A percentile compares a stretch with the other conserved stretches of the same genome.
Evolutionary conservation across 1,140 invertebrate species (phyloP).

Genomic region (Mactra quadrangularis): DNA sequence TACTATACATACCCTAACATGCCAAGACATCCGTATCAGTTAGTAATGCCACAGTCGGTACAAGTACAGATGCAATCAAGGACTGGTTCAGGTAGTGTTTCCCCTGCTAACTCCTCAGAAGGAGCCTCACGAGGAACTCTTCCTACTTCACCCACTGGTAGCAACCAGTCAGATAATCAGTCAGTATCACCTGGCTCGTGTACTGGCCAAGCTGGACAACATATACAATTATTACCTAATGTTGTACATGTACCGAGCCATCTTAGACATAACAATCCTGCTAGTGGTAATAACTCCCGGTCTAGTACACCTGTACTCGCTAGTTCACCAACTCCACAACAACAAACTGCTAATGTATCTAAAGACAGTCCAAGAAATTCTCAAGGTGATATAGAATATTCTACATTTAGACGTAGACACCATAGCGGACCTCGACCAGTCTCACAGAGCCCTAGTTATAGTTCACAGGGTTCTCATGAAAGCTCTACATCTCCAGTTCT

Average conservation of each 20-base stretch:
- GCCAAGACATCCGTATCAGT: slow-evolving; percentile 55
- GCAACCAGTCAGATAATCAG: slow-evolving; percentile 45
- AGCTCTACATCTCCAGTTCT: slow-evolving; percentile 54
- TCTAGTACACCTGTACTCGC: slow-evolving; percentile 66
- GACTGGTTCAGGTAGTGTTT: slow-evolving; percentile 50
- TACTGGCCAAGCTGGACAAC: slow-evolving; percentile 47
- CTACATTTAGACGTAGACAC: slow-evolving; percentile 25
- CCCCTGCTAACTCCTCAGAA: slow-evolving; percentile 52
- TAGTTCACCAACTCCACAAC: slow-evolving; percentile 39
- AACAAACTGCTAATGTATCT: slow-evolving; percentile 7
- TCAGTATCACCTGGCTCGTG: slow-evolving; percentile 62
- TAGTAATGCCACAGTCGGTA: slow-evolving; percentile 54
- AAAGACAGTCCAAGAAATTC: slow-evolving; percentile 54
- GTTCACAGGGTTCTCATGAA: slow-evolving; percentile 56
- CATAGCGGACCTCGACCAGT: slow-evolving; percentile 54
- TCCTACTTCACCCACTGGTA: slow-evolving; percentile 50
- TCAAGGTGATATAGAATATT: slow-evolving; percentile 52
- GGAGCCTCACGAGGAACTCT: slow-evolving; percentile 39
- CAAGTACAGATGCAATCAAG: slow-evolving; percentile 43
- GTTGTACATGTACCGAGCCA: slow-evolving; percentile 78
- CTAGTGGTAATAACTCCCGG: slow-evolving; percentile 61
- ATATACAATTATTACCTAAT: slow-evolving; percentile 77
- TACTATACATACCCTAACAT: slow-evolving; percentile 53
- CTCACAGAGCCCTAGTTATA: slow-evolving; percentile 58
- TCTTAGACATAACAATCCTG: slow-evolving; percentile 59